Percentiles rank a stretch among this genome's conserved stretches.
Conservation (phyloP, 2,888 invertebrate species). For the Amphipyra berbera region DNA sequence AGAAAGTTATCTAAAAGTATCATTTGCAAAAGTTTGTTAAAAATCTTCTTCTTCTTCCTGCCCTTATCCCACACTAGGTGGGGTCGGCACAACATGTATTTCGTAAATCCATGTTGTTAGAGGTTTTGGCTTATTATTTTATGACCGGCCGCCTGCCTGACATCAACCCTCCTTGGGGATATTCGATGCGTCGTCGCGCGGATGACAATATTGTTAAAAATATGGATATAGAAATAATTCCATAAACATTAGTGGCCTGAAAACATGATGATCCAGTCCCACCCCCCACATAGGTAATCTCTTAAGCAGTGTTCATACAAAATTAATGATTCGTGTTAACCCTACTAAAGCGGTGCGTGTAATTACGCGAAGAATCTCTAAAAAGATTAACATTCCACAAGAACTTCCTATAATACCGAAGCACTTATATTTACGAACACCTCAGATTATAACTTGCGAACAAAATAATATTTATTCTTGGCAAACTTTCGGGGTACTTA, state of each 20-base stretch:
- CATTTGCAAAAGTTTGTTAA: no score
- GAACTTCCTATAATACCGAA: slow-evolving; percentile 21
- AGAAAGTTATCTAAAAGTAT: no score
- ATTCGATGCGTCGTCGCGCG: no score
- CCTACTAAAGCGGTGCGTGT: slow-evolving; percentile 27
- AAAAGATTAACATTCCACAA: slow-evolving; percentile 29
- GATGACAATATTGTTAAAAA: no score
- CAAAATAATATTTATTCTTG: slow-evolving; percentile 68
- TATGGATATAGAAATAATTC: no score
- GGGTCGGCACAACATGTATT: no score
- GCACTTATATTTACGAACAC: slow-evolving; percentile 45
- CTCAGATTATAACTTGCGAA: slow-evolving; percentile 42
- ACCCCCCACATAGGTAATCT: slow-evolving; percentile 1
- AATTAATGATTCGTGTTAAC: slow-evolving; percentile 38
- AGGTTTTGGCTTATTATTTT: no score
- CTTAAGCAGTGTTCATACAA: slow-evolving; percentile 14
- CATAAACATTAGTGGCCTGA: not conserved
- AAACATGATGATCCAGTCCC: not conserved
- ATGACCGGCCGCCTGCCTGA: no score
- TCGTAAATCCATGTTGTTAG: no score
- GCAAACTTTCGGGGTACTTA: slow-evolving; percentile 59
- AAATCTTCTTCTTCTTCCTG: no score
- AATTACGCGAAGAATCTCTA: slow-evolving; percentile 43
- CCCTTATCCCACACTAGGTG: no score
- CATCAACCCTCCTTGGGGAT: no score